These are phyloP conservation scores for Ellobium chinense DNA, from an alignment of 2,888 invertebrate genomes.

Conservation along the genomic window DNA sequence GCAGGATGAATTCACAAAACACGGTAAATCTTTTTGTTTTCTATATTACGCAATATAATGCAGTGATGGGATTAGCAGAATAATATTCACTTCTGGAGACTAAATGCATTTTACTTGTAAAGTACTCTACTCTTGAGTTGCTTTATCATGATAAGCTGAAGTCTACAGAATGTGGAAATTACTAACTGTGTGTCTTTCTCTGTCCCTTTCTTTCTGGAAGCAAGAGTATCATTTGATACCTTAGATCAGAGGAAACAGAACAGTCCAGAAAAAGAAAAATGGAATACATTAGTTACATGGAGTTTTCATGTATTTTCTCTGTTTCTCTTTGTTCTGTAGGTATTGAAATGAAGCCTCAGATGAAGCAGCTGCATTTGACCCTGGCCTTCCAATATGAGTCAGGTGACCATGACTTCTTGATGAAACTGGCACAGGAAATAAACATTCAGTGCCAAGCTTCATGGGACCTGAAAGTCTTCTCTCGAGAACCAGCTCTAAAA, in stretches of 20 bases:
- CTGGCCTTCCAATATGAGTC: slow-evolving; percentile 92
- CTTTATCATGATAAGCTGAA: no score
- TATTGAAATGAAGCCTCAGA: slow-evolving; percentile 84
- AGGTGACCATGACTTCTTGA: slow-evolving; percentile 86
- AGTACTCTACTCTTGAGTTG: no score
- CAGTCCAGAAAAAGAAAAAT: no score
- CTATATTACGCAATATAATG: neutral
- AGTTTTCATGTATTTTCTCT: no score
- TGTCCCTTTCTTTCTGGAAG: neutral
- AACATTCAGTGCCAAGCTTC: slow-evolving; percentile 84
- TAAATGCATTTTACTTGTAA: no score
- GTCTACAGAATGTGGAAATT: no score
- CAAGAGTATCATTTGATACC: no score
- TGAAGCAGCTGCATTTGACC: slow-evolving; percentile 92
- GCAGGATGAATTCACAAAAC: slow-evolving; percentile 21
- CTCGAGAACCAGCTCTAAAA: slow-evolving; percentile 83
- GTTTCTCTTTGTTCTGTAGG: slow-evolving; percentile 54
- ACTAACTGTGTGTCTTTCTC: no score
- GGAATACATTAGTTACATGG: no score
- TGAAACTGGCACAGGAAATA: slow-evolving; percentile 86
- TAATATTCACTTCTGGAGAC: no score
- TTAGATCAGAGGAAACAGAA: no score
- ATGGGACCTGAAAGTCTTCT: slow-evolving; percentile 94
- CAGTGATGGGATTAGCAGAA: no score
- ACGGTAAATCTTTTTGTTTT: neutral